phyloP scores from a whole-genome alignment of 2,888 invertebrate genomes.

The Galeruca laticollis region DNA sequence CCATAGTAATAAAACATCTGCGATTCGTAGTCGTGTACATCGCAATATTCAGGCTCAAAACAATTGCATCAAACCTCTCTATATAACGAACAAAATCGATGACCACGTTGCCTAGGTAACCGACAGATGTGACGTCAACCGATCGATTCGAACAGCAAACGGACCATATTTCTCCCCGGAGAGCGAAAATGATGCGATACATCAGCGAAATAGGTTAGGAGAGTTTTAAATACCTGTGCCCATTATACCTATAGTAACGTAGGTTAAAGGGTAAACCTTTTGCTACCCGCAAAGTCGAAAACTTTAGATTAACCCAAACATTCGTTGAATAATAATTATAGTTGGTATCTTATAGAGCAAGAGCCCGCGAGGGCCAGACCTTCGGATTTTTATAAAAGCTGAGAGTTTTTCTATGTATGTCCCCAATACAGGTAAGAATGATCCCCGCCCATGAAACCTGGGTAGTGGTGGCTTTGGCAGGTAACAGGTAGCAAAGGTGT shows the following conservation, averaged over 20 bases:
- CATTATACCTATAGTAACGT: neutral
- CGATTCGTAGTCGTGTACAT: slow-evolving; percentile 1
- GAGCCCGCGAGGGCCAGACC: too few species aligned
- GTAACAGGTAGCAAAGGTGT: too few species aligned
- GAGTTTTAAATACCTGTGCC: slow-evolving; percentile 3
- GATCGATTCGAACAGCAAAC: slow-evolving; percentile 43
- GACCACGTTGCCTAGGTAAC: slow-evolving; percentile 54
- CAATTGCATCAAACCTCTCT: slow-evolving; percentile 19
- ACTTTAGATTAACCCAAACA: neutral
- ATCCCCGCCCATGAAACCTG: too few species aligned
- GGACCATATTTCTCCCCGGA: slow-evolving; percentile 38
- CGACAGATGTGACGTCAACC: slow-evolving; percentile 59
- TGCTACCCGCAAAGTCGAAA: neutral
- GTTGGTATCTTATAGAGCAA: too few species aligned
- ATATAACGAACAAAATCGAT: slow-evolving; percentile 47
- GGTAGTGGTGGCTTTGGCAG: too few species aligned
- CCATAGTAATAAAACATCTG: neutral
- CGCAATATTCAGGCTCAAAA: slow-evolving; percentile 19
- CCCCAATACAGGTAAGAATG: too few species aligned
- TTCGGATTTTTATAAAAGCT: too few species aligned
- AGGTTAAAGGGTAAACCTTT: neutral
- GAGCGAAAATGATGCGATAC: slow-evolving; percentile 31
- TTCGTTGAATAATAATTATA: too few species aligned
- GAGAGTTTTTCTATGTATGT: too few species aligned
- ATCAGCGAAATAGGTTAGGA: slow-evolving; percentile 13